These are phyloP conservation scores for Sympetrum striolatum DNA, from an alignment of 2,888 invertebrate species.

Conservation along the genomic window DNA sequence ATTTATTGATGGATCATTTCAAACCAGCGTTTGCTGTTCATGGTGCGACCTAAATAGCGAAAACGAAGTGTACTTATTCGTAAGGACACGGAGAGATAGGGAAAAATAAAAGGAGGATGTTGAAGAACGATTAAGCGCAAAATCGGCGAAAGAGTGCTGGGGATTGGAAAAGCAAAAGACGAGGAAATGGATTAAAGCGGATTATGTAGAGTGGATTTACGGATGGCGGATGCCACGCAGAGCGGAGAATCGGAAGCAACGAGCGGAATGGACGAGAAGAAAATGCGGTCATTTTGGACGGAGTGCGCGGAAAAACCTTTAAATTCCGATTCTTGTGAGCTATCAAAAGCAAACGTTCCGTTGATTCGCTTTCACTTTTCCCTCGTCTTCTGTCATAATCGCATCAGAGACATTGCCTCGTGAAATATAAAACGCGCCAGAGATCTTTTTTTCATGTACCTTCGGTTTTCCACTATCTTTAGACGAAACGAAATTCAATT, in stretches of 20 bases:
- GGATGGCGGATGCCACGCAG: neutral
- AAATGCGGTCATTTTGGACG: neutral
- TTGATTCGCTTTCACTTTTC: neutral
- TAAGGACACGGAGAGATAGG: neutral
- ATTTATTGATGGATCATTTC: too few species aligned
- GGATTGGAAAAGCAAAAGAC: neutral
- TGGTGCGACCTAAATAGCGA: too few species aligned
- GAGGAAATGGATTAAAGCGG: neutral
- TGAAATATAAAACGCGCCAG: neutral
- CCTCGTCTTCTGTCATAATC: neutral
- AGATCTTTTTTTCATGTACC: too few species aligned
- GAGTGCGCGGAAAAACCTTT: neutral
- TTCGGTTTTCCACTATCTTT: too few species aligned
- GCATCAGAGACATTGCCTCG: neutral
- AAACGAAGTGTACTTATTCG: neutral
- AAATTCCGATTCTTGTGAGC: neutral
- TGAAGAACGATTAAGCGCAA: neutral
- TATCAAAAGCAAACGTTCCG: neutral
- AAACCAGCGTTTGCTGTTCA: too few species aligned
- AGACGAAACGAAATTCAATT: too few species aligned
- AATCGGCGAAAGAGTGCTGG: neutral
- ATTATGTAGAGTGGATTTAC: neutral
- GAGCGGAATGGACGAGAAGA: neutral
- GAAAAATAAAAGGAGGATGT: neutral
- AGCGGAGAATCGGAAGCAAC: neutral